Base-by-base conservation (phyloP, 2,113 vertebrate genomes). In the Oreocharis arfaki region DNA sequence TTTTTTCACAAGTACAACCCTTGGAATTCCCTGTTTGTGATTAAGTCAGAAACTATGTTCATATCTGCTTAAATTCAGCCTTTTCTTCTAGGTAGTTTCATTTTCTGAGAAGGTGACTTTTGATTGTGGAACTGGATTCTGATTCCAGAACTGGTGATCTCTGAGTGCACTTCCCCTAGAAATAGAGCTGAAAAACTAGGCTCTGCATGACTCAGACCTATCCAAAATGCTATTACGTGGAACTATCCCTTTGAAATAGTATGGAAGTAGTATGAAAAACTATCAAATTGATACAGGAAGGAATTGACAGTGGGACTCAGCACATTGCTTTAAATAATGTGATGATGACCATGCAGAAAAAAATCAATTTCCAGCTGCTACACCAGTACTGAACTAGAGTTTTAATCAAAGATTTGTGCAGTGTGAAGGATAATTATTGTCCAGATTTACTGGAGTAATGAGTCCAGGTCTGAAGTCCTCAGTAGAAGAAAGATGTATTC, bases 1-100 rank as follows among this genome's bases (percentile, higher is more conserved):
- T 6, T 13, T 59, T 77, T 52, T 14, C 37, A 22, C 10, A 33
- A 3, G 14, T 37, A 27, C 0, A 0, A 44, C 15, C 3, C 15
- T 63, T 6, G 67, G 19, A 81, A 77, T 77, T 44, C 3, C 4
- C 7, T 71, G 2, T 7, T 77, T 77, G 2, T 67, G 35, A 21
- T 27, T 30, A 73, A 42, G 12, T 47, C 24, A 78, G n/a, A 81
- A 82, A 52, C 2, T 22, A 8, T 22, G 4, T 17, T 60, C 13
- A 46, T 7, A n/a, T 32, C 5, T 28, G 3, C 17, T 78, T 74
- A 42, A 78, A 50, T 20, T 73, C 24, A 7, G 4, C 32, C 20
- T 81, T 49, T 69, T 73, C 11, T 49, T 57, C 27, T 33, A 67
- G 2, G 24, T 21, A 57, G 7, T 57, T 80, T 84, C 23, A 57